Evolutionary conservation across 1,140 invertebrate species (phyloP), one percentile per base, ranked within the genome.

Genomic region (Lasaia peninsularis): DNA sequence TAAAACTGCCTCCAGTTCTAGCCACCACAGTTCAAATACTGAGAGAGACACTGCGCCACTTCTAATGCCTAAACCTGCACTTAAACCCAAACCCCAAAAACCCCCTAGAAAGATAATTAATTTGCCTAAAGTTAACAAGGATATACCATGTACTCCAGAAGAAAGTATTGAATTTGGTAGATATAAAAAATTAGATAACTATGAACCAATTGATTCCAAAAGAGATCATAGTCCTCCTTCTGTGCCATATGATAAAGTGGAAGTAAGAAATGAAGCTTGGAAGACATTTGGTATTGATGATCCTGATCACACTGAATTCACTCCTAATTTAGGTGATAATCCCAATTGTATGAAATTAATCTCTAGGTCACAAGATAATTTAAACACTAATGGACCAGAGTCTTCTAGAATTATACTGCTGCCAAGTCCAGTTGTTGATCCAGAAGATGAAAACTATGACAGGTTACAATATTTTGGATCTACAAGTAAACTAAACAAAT

Each of bases 381-480:
- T 90, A 35, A 85, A 90, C 71, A 69, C 79, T 52, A 73, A 73
- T 65, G 81, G 85, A 34, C 69, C 84, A 65, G 74, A 91, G 68
- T 77, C 84, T 18, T 89, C 87, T 18, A 74, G 86, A 66, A 88
- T 90, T 37, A 89, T 90, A 18, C 73, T 89, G 18, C 69, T 90
- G 60, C 88, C 85, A 31, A 89, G 77, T 59, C 85, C 83, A 21
- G 71, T 77, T 50, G 74, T 86, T 40, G 86, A 88, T 50, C 80
- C 85, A 33, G 80, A 87, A 60, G 87, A 92, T 69, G 82, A 89
- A 21, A 92, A 92, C 69, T 96, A 96, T 76, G 95, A 96, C 77
- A 93, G 92, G 55, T 73, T 96, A n/a, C 93, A 95, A 70, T 94
- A 95, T 73, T 94, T 96, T 73, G 94, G 94, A 9, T 93, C 94